Evolutionary conservation across 1,140 invertebrate genomes (phyloP).

Genomic region (Colletes gigas): DNA sequence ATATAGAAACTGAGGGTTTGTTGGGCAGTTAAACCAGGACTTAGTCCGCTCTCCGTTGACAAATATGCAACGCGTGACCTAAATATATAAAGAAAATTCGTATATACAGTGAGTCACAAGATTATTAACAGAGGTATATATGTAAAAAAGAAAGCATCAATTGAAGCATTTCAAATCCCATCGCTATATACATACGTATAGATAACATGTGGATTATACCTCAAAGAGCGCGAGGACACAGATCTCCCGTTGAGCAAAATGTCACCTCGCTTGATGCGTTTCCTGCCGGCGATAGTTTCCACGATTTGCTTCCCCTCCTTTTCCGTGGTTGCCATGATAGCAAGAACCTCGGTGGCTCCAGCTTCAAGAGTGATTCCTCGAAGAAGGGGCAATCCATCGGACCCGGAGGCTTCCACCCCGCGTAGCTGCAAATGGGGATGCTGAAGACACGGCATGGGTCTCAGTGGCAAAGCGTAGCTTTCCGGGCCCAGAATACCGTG

Average conservation of each 20-base stretch:
- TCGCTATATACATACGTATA: too few species aligned
- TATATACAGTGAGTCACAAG: too few species aligned
- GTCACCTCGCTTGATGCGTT: slow-evolving; percentile 87
- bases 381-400: slow-evolving; percentile 80
- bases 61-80: slow-evolving; percentile 77
- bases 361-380: slow-evolving; percentile 91
- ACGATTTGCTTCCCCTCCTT: slow-evolving; percentile 84
- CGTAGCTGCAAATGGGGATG: slow-evolving; percentile 86
- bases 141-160: too few species aligned
- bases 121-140: too few species aligned
- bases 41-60: slow-evolving; percentile 79
- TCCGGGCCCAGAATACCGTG: slow-evolving; percentile 73
- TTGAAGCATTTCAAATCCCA: too few species aligned
- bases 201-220: slow-evolving; percentile 65
- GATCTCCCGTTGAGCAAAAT: slow-evolving; percentile 93
- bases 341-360: slow-evolving; percentile 93
- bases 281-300: slow-evolving; percentile 89
- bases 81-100: not conserved
- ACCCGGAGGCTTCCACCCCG: slow-evolving; percentile 81
- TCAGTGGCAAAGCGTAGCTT: slow-evolving; percentile 64
- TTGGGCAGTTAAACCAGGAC: slow-evolving; percentile 89
- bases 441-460: slow-evolving; percentile 77
- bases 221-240: slow-evolving; percentile 86
- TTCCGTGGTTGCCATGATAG: slow-evolving; percentile 90
- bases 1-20: slow-evolving; percentile 92